These are phyloP conservation scores for Mesocricetus auratus DNA, from an alignment of 2,113 vertebrate genomes.

Conservation along the genomic window DNA sequence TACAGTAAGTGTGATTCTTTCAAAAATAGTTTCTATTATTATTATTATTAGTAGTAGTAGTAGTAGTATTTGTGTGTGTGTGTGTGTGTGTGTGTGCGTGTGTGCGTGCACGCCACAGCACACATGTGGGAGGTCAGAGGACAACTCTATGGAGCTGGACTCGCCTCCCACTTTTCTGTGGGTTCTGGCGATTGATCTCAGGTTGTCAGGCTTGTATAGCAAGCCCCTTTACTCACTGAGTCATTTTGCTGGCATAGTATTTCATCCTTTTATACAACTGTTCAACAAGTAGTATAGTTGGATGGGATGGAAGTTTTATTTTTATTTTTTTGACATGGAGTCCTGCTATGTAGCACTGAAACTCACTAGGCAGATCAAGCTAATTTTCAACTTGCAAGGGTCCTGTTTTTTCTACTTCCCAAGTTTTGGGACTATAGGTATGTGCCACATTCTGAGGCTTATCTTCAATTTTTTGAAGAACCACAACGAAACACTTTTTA, in stretches of 20 bases:
- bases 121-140: neutral
- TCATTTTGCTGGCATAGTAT: neutral
- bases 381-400: neutral
- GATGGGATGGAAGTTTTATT: neutral
- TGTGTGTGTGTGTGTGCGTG: no score
- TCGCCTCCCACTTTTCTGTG: neutral
- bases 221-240: neutral
- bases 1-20: neutral
- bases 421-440: neutral
- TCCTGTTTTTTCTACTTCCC: neutral
- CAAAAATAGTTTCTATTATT: neutral
- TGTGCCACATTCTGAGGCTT: neutral
- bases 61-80: neutral
- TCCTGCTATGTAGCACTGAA: neutral
- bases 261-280: neutral
- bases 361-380: neutral
- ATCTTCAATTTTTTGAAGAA: neutral
- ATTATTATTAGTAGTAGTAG: no score
- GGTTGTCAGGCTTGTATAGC: neutral
- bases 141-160: neutral
- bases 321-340: neutral
- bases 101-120: rapidly evolving
- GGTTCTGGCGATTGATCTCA: no score
- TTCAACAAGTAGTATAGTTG: neutral
- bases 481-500: neutral